Conservation (phyloP, 2,888 invertebrate species). For the Eurytoma californica region DNA sequence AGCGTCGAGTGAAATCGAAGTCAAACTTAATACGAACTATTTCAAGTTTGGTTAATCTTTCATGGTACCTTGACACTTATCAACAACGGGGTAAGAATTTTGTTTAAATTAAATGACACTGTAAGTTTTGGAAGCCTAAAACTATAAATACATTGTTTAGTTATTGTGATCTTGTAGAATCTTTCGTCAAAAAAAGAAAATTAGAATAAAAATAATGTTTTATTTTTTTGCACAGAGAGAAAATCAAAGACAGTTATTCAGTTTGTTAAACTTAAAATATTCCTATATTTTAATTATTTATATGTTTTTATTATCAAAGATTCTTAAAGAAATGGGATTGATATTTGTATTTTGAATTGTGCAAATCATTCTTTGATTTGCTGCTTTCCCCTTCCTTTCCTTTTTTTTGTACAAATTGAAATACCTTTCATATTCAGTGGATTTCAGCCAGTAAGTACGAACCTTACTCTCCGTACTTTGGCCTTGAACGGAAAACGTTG, state of each 20-base stretch:
- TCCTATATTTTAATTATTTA: no score
- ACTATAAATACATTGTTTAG: no score
- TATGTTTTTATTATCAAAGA: background rate
- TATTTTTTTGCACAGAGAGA: no score
- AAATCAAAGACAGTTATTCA: no score
- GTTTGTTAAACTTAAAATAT: no score
- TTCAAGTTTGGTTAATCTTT: constrained; percentile 70
- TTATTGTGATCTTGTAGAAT: no score
- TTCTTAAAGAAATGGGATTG: background rate
- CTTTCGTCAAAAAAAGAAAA: no score
- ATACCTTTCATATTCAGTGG: constrained; percentile 28
- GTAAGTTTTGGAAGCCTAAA: no score
- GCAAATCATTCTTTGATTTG: background rate
- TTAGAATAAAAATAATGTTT: no score
- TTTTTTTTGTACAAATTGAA: constrained; percentile 5
- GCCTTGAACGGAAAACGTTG: constrained; percentile 72
- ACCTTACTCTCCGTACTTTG: constrained; percentile 64
- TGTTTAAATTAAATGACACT: background rate
- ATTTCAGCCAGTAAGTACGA: constrained; percentile 38
- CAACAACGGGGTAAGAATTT: constrained; percentile 30
- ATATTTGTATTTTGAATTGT: no score
- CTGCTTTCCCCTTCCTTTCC: background rate
- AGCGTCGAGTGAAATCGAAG: constrained; percentile 64
- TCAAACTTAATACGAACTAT: constrained; percentile 67
- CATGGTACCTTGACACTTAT: constrained; percentile 66